phyloP scores from a whole-genome alignment of 2,888 invertebrate species.

The Platycheirus albimanus region DNA sequence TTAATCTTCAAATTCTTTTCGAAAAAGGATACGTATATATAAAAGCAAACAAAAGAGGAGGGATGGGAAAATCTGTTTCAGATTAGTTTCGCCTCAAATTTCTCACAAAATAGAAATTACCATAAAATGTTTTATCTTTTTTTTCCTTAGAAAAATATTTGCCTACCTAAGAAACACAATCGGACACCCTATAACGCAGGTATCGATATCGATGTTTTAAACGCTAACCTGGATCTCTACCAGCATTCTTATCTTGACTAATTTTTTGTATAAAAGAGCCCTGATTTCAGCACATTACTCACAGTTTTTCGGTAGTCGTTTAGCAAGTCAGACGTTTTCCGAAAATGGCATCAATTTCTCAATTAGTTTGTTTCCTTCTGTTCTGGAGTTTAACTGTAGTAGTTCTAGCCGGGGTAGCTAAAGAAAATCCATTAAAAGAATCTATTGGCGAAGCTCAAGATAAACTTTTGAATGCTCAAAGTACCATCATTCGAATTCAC shows the following conservation, averaged over 20 bases:
- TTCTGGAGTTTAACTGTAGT: not conserved
- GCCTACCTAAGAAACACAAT: too few species aligned
- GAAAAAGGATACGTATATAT: too few species aligned
- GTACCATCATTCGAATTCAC: not conserved
- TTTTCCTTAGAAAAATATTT: too few species aligned
- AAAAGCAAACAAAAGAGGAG: too few species aligned
- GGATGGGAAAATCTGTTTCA: too few species aligned
- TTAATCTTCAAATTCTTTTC: too few species aligned
- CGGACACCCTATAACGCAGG: too few species aligned
- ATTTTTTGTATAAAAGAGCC: constrained; percentile 10
- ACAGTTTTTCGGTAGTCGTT: not conserved
- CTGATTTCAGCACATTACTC: not conserved
- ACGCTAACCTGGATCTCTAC: too few species aligned
- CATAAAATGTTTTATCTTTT: too few species aligned
- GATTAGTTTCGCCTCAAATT: too few species aligned
- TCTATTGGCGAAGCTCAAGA: not conserved
- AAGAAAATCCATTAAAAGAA: not conserved
- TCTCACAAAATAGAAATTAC: too few species aligned
- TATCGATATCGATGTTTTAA: too few species aligned
- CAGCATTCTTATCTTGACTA: not conserved
- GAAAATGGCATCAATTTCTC: not conserved
- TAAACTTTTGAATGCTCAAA: constrained; percentile 2
- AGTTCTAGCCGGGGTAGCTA: not conserved
- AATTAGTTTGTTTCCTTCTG: not conserved
- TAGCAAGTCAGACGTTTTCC: not conserved